Base-by-base conservation (phyloP, 2,113 vertebrate species). In the Microtus montanus region DNA sequence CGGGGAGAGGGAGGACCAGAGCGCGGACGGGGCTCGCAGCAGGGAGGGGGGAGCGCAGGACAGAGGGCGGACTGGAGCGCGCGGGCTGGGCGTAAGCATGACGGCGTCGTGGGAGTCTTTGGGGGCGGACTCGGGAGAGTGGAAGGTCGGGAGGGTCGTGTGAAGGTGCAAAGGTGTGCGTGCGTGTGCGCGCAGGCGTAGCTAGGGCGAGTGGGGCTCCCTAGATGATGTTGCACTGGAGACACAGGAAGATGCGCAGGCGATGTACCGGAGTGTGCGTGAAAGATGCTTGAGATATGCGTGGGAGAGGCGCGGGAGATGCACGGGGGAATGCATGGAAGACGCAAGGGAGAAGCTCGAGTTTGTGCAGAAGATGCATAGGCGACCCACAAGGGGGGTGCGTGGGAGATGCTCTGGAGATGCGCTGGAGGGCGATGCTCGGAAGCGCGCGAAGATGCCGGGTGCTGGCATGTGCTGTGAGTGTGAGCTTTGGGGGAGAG, bases 161-260 rank as follows among this genome's bases (percentile, higher is more conserved):
- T 58, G 70, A 89, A 89, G 87, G 86, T 74, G 70, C 70, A 73
- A 73, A 61, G 86, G 87, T 61, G 70, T 75, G 87, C n/a, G n/a
- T 35, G 73, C 28, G 35, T n/a, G 85, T 70, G 44, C 64, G 64
- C 64, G 84, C 64, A 47, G 26, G 63, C 63, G 41, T 52, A 70
- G 66, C 66, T 47, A 26, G 47, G 66, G 35, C 64, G 44, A 68
- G 63, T 35, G 84, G 64, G 44, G 44, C 64, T 85, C 84, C 84
- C 33, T 33, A 8, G 84, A 70, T 44, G 84, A 52, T 49, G 84
- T 64, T 52, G 64, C 70, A 54, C 24, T 15, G 70, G 68, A 44
- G 71, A 30, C 17, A 30, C 71, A 17, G 52, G 71, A 54, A 54
- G 79, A 41, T 83, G 80, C 80, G 80, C 80, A 63, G 58, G 58